phyloP scores from a whole-genome alignment of 2,797 vertebrate genomes.

The Hozukius guyotensis region DNA sequence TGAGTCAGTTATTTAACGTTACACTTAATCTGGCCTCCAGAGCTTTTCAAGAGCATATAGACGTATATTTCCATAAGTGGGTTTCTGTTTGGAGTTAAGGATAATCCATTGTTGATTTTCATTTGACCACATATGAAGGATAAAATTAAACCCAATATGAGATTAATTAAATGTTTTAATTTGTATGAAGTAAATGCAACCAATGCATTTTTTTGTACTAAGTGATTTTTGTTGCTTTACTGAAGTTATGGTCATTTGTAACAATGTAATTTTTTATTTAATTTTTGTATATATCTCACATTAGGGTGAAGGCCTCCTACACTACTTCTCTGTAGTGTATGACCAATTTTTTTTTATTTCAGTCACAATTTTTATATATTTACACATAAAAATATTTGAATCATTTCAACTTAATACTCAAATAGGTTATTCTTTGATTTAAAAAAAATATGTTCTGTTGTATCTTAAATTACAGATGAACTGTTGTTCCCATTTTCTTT shows the following conservation, averaged over 20 bases:
- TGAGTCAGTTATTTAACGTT: background rate
- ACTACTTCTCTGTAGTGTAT: background rate
- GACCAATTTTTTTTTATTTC: background rate
- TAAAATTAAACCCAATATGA: slow-evolving; percentile 9
- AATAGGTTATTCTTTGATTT: slow-evolving; percentile 13
- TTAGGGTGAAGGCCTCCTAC: background rate
- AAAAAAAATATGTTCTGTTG: background rate
- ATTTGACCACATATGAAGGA: slow-evolving; percentile 47
- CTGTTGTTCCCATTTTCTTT: background rate
- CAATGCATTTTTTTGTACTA: background rate
- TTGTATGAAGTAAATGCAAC: slow-evolving; percentile 9
- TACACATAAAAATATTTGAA: background rate
- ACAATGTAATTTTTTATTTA: no score
- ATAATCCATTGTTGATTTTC: slow-evolving; percentile 6
- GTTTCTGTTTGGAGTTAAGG: slow-evolving; percentile 16
- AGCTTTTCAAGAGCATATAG: slow-evolving; percentile 9
- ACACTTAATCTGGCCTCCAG: background rate
- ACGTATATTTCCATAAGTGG: slow-evolving; percentile 4
- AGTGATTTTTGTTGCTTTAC: background rate
- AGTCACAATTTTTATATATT: background rate
- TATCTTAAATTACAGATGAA: background rate
- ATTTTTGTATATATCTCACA: background rate
- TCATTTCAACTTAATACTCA: background rate
- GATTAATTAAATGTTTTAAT: background rate
- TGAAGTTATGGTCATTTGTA: background rate